These are phyloP conservation scores for Atrichornis clamosus DNA, from an alignment of 2,113 vertebrate genomes.

Conservation along the genomic window DNA sequence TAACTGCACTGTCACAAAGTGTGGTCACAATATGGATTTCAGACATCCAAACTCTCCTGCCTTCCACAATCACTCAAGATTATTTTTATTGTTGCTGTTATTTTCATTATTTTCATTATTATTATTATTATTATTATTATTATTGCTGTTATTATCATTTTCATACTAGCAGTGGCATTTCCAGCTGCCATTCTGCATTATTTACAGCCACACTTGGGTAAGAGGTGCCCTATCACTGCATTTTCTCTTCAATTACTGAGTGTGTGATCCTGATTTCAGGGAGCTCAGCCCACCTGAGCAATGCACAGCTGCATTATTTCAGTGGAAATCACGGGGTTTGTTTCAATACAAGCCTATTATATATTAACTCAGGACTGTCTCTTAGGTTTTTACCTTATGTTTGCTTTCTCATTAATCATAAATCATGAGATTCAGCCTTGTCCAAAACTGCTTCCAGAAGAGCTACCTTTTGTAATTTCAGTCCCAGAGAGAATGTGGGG, in stretches of 20 bases:
- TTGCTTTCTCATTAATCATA: neutral
- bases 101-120: neutral
- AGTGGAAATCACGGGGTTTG: neutral
- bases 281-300: neutral
- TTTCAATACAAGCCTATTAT: neutral
- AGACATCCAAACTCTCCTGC: neutral
- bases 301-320: neutral
- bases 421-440: neutral
- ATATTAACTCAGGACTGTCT: neutral
- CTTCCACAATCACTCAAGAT: neutral
- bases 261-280: neutral
- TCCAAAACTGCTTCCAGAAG: neutral
- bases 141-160: neutral
- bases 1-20: neutral
- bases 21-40: neutral
- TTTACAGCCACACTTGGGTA: neutral
- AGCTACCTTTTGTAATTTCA: neutral
- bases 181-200: neutral
- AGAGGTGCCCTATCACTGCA: neutral
- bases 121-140: neutral
- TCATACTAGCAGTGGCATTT: neutral
- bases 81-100: neutral
- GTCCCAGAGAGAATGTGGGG: neutral
- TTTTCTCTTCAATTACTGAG: neutral
- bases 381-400: neutral